Conservation (phyloP, 2,888 invertebrate genomes). For the Microctonus hyperodae region DNA sequence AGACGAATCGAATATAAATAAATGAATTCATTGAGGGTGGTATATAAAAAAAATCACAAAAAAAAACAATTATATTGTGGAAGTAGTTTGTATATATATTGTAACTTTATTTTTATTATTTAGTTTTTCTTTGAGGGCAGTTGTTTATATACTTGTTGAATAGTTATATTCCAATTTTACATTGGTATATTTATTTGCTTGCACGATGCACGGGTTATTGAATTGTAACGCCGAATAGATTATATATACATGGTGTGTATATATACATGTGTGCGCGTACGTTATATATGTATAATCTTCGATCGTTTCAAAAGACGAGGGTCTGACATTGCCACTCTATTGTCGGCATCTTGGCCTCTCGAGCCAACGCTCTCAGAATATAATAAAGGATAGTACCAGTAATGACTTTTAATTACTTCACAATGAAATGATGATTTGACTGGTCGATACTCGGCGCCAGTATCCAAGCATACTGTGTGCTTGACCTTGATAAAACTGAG, state of each 20-base stretch:
- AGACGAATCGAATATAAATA: conserved; percentile 31
- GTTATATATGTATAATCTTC: too few species aligned
- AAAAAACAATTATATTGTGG: not conserved
- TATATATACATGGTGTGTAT: not conserved
- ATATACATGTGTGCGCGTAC: not conserved
- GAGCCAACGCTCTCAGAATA: conserved; percentile 38
- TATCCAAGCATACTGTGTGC: conserved; percentile 41
- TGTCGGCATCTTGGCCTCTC: conserved; percentile 44
- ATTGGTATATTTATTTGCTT: conserved; percentile 11
- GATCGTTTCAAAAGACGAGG: conserved; percentile 50
- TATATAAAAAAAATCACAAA: not conserved
- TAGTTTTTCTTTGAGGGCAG: too few species aligned
- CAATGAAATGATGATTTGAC: conserved; percentile 59
- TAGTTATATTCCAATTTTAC: not conserved
- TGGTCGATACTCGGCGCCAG: conserved; percentile 55
- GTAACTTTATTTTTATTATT: too few species aligned
- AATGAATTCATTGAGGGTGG: not conserved
- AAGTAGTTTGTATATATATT: too few species aligned
- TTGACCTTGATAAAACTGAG: conserved; percentile 9
- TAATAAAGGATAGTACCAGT: conserved; percentile 62
- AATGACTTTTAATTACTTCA: conserved; percentile 63
- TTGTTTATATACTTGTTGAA: not conserved
- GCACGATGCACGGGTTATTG: too few species aligned
- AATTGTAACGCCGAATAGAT: not conserved
- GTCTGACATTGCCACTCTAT: conserved; percentile 54